Base-by-base conservation (phyloP, 2,797 vertebrate genomes). In the Sciaenops ocellatus region DNA sequence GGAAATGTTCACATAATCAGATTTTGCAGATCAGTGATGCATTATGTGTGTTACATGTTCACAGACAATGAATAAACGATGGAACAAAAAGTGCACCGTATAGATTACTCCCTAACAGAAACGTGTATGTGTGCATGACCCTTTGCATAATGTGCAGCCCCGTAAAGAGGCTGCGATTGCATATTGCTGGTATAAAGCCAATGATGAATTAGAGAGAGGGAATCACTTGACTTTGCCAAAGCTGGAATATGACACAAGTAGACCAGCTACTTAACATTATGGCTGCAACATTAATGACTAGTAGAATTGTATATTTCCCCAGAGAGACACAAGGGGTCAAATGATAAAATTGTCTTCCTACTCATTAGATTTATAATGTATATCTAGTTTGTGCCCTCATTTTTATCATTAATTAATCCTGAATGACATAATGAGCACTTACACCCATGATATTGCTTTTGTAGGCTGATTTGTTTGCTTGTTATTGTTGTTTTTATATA, bases 201-300 rank as follows among this genome's bases (percentile, higher is more conserved):
- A 26, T 93, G 92, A 95, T 92, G 67, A 86, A 95, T 93, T 78
- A 84, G 80, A 82, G 79, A 83, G 76, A 88, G 80, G 78, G 76
- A 85, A 91, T 92, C 92, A 87, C 92, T 94, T 94, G 94, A 94
- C 93, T 94, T 92, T 90, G 89, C 90, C 85, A 86, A 87, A 90
- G 91, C 90, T 85, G 83, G 74, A 86, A 85, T 91, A 85, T 94
- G 94, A 94, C 93, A 95, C 91, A 93, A 93, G 89, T 94, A 92
- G 93, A 93, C 92, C 90, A 93, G 86, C 92, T 93, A 91, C 90
- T 94, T 95, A 95, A 94, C 94, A 93, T 89, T 89, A 85, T 84
- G 85, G 85, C 90, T 90, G 86, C 84, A 92, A 85, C 90, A 92
- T 93, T 94, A 93, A 93, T 93, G 93, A 93, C 90, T 93, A 79